Evolutionary conservation across 2,113 vertebrate species (phyloP), one percentile per base, ranked within the genome.

Genomic region (Protomyctophum bolini): DNA sequence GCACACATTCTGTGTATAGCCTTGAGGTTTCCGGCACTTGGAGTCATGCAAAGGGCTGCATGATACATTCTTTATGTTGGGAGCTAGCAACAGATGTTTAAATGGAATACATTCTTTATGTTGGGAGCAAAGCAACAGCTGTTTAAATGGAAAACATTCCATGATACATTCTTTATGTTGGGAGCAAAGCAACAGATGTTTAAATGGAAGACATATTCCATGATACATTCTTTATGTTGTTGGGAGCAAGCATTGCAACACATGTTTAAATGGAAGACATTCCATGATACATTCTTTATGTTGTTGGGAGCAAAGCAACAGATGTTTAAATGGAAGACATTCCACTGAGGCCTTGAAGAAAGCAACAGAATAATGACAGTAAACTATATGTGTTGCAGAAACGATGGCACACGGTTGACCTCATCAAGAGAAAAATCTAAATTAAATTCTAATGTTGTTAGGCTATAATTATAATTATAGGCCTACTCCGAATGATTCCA

Each of bases 161-260:
- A 74, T n/a, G n/a, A n/a, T n/a, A n/a, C n/a, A n/a, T n/a, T n/a
- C n/a, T n/a, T n/a, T n/a, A 71, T 46, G 68, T 70, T 63, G 74
- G 82, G 87, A 84, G n/a, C 72, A 79, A 21, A 70, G 74, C 75
- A 85, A 87, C 90, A 89, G 87, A 87, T 90, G 90, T 83, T 86
- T 74, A 58, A 65, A 85, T 88, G 86, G 87, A 91, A 82, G 41
- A 1, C 61, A 71, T 87, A n/a, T n/a, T n/a, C n/a, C n/a, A n/a
- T n/a, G n/a, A n/a, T n/a, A n/a, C n/a, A n/a, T n/a, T n/a, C n/a
- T n/a, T n/a, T n/a, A n/a, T 88, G 62, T 66, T 70, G 80, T n/a
- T n/a, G n/a, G 70, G 84, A 84, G 86, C 76, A 87, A 87, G 84
- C n/a, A n/a, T n/a, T n/a, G 75, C 88, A 89, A 86, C 81, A 76